Percentiles rank a stretch among this genome's conserved stretches.
phyloP scores from a whole-genome alignment of 2,888 invertebrate genomes.

The Tanaodytes sp. region DNA sequence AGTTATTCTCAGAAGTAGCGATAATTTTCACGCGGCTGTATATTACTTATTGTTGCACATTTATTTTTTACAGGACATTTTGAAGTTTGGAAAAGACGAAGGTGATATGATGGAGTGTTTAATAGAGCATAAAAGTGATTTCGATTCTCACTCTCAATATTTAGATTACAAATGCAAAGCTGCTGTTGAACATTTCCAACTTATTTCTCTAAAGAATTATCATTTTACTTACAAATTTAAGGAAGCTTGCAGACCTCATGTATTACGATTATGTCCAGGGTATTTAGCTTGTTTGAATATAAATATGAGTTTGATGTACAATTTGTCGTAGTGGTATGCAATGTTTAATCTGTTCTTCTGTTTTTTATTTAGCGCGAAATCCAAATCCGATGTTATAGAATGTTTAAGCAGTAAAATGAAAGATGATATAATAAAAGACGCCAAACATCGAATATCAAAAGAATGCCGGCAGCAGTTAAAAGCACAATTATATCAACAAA shows the following conservation, averaged over 20 bases:
- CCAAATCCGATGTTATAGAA: slow-evolving; percentile 85
- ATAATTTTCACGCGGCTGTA: too few relatives aligned
- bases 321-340: too few relatives aligned
- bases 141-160: slow-evolving; percentile 83
- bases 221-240: slow-evolving; percentile 95
- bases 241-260: slow-evolving; percentile 90
- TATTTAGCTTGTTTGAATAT: too few relatives aligned
- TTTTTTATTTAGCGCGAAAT: slow-evolving; percentile 80
- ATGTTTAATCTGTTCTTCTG: too few relatives aligned
- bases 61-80: slow-evolving; percentile 75
- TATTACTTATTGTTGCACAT: too few relatives aligned
- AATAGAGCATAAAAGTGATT: slow-evolving; percentile 91
- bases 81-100: slow-evolving; percentile 82
- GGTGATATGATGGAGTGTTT: slow-evolving; percentile 96
- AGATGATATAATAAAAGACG: slow-evolving; percentile 84
- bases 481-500: slow-evolving; percentile 92
- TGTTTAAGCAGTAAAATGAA: slow-evolving; percentile 93
- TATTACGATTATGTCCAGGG: slow-evolving; percentile 77
- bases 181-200: slow-evolving; percentile 97
- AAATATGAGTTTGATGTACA: neutral
- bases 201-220: slow-evolving; percentile 93
- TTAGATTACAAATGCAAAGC: slow-evolving; percentile 90
- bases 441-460: slow-evolving; percentile 86
- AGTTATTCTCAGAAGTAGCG: too few relatives aligned
- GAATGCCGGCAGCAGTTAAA: slow-evolving; percentile 93